Evolutionary conservation across 2,797 vertebrate species (phyloP).

Genomic region (Meda fulgida): DNA sequence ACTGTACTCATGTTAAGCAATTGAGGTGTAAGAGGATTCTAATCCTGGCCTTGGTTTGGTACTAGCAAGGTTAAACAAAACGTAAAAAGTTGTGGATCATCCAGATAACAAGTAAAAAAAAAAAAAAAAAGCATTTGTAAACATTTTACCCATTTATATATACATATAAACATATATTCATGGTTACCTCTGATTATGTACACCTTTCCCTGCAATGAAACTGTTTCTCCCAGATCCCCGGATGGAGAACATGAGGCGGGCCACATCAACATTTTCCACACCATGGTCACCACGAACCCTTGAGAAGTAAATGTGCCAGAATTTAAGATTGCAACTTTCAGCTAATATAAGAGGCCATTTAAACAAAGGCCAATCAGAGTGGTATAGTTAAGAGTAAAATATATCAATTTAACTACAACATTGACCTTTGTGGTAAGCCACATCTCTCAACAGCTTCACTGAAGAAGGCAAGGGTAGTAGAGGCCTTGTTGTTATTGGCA

Average conservation of each 20-base stretch:
- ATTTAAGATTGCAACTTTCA: no score
- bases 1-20: background rate
- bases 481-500: background rate
- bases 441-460: constrained; percentile 3
- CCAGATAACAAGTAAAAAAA: no score
- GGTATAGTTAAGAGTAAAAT: background rate
- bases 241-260: constrained; percentile 14
- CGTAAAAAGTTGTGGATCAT: no score
- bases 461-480: background rate
- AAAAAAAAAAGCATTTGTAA: no score
- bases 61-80: no score
- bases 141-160: background rate
- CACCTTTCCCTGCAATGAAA: background rate
- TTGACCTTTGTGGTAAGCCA: constrained; percentile 1
- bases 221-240: constrained; percentile 5
- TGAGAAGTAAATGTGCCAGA: no score
- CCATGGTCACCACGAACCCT: no score
- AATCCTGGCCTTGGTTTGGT: background rate
- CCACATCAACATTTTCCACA: background rate
- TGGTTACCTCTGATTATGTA: constrained; percentile 10
- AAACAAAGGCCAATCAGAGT: no score
- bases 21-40: background rate
- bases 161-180: no score
- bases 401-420: background rate
- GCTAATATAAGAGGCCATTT: no score